Conservation (phyloP, 64 coral and sea anemone species). For the Exaiptasia diaphana region DNA sequence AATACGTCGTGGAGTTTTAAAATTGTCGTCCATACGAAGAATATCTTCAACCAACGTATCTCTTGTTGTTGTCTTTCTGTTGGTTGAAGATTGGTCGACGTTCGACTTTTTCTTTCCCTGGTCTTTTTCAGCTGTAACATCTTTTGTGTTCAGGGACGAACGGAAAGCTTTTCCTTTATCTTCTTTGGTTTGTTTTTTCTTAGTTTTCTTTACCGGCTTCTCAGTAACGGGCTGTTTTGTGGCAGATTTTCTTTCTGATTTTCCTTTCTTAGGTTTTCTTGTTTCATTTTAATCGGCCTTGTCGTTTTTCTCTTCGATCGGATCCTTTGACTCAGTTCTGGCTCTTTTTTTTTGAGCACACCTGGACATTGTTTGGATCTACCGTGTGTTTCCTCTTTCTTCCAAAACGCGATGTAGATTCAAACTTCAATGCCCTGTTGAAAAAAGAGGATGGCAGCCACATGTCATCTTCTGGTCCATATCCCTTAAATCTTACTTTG, state of each 20-base stretch:
- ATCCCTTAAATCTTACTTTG: constrained; percentile 54
- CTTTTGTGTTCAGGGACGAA: no score
- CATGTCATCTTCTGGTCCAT: constrained; percentile 45
- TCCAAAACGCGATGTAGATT: constrained; percentile 31
- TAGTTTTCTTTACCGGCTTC: no score
- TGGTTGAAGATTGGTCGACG: no score
- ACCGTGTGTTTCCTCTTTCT: constrained; percentile 39
- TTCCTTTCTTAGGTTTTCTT: background rate
- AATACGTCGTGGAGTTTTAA: background rate
- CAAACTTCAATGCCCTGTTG: constrained; percentile 23
- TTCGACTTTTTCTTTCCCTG: no score
- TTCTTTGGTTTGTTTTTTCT: no score
- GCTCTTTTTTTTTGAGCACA: background rate
- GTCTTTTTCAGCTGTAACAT: no score
- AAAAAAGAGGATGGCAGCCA: constrained; percentile 50
- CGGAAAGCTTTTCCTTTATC: constrained; percentile 24
- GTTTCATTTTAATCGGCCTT: background rate
- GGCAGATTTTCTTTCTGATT: no score
- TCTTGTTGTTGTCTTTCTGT: no score
- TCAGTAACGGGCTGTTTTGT: no score
- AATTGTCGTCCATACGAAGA: background rate
- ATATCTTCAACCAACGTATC: no score
- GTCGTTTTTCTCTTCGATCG: background rate
- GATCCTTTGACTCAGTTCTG: no score
- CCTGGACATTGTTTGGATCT: background rate